A percentile compares a stretch with the other conserved stretches of the same genome.
phyloP scores from a whole-genome alignment of 2,113 vertebrate species.

The Pangasianodon hypophthalmus region DNA sequence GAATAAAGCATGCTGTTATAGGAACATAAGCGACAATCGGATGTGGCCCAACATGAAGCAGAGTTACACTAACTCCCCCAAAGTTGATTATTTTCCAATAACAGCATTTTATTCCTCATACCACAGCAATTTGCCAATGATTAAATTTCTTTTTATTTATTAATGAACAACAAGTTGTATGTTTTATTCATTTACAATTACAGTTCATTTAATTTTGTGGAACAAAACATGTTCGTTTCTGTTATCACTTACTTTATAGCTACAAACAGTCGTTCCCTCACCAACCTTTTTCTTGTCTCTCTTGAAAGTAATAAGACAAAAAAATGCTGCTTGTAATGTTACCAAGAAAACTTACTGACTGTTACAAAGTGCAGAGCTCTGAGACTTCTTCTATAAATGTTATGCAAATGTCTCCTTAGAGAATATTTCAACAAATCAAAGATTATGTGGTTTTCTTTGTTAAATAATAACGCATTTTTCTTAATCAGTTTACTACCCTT shows the following conservation, averaged over 20 bases:
- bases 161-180: not conserved
- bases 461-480: not conserved
- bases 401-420: not conserved
- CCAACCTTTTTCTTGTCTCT: too few species aligned
- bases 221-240: not conserved
- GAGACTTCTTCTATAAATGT: not conserved
- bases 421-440: not conserved
- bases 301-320: too few species aligned
- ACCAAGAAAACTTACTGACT: not conserved
- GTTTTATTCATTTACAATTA: not conserved
- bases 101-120: too few species aligned
- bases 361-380: not conserved
- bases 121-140: not conserved
- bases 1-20: not conserved
- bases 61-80: not conserved
- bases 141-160: not conserved
- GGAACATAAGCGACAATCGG: not conserved
- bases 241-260: not conserved
- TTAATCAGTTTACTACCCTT: not conserved
- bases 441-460: not conserved
- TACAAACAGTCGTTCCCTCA: not conserved
- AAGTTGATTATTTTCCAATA: not conserved
- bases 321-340: not conserved
- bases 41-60: not conserved
- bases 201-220: not conserved